Evolutionary conservation across 2,113 vertebrate genomes (phyloP).

Genomic region (Sphaerodactylus townsendi): DNA sequence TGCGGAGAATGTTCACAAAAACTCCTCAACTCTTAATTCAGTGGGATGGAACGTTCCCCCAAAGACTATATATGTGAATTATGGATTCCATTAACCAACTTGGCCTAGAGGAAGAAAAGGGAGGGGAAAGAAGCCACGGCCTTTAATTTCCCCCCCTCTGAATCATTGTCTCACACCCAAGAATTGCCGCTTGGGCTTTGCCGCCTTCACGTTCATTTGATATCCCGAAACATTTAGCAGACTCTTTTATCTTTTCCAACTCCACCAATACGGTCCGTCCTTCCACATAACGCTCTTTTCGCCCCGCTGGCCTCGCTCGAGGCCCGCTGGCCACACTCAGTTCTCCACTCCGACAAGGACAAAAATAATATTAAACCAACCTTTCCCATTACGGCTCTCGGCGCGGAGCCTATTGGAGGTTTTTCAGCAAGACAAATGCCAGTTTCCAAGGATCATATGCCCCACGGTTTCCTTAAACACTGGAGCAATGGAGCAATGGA

Average conservation of each 20-base stretch:
- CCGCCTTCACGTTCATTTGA: fast-evolving
- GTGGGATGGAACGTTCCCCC: neutral
- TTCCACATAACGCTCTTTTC: neutral
- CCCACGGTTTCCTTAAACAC: neutral
- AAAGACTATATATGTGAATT: fast-evolving
- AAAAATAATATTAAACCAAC: neutral
- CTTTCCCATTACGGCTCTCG: neutral
- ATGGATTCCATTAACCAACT: neutral
- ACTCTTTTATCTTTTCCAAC: neutral
- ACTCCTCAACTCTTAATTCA: neutral
- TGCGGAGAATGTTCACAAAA: neutral
- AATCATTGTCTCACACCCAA: neutral
- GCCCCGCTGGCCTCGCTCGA: neutral
- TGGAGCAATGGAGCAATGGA: neutral
- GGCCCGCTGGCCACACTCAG: neutral
- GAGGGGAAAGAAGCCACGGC: neutral
- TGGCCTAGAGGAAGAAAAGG: neutral
- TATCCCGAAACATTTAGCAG: neutral
- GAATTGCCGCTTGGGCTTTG: fast-evolving
- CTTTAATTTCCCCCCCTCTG: fast-evolving
- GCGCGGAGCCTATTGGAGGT: neutral
- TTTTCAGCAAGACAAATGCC: neutral
- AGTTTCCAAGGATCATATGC: fast-evolving
- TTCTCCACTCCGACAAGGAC: neutral
- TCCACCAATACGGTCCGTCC: neutral